A percentile compares a stretch with the other conserved stretches of the same genome.
phyloP scores from a whole-genome alignment of 2,113 vertebrate genomes.

The Carassius auratus region DNA sequence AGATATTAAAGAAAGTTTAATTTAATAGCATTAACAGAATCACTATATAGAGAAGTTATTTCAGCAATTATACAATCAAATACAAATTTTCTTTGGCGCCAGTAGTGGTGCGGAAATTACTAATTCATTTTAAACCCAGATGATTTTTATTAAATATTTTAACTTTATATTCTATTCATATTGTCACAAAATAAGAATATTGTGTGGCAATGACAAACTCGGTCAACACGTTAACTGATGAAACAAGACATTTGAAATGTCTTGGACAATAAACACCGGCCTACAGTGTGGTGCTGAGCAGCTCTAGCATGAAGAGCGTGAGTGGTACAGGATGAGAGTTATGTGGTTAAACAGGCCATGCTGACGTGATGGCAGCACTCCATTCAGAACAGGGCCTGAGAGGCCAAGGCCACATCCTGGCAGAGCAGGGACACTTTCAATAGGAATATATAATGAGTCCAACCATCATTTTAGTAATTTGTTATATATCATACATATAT shows the following conservation, averaged over 20 bases:
- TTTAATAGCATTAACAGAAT: background rate
- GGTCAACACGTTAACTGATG: background rate
- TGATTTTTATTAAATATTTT: background rate
- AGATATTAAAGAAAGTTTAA: background rate
- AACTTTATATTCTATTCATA: background rate
- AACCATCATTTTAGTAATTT: background rate
- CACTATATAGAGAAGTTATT: background rate
- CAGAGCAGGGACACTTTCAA: conserved; percentile 38
- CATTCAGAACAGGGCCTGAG: conserved; percentile 43
- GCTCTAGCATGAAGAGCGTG: conserved; percentile 17
- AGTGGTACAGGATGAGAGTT: background rate
- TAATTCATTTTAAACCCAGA: background rate
- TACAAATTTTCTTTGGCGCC: background rate
- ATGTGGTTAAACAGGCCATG: conserved; percentile 53
- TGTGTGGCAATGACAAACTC: background rate
- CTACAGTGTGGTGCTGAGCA: conserved; percentile 5
- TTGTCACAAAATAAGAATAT: background rate
- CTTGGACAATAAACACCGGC: conserved; percentile 8
- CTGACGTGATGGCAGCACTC: conserved; percentile 47
- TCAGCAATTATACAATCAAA: background rate
- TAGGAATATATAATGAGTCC: conserved; percentile 45
- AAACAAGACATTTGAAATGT: conserved; percentile 7
- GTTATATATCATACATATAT: background rate
- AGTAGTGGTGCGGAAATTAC: background rate
- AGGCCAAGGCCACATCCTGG: conserved; percentile 25